phyloP scores from a whole-genome alignment of 1,140 invertebrate species.

The Acromyrmex heyeri region DNA sequence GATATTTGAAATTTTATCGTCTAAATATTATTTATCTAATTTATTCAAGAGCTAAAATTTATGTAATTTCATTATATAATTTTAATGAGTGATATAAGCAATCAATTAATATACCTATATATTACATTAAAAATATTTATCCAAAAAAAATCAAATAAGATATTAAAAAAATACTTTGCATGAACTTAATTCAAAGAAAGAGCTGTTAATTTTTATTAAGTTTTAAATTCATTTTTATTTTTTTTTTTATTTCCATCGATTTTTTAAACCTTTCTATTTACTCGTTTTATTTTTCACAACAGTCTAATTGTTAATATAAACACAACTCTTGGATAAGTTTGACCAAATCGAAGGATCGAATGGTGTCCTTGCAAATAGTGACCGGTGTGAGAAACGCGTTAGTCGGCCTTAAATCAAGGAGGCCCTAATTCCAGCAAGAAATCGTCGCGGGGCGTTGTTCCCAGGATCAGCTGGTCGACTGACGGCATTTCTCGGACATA shows the following conservation, averaged over 20 bases:
- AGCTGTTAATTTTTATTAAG: neutral
- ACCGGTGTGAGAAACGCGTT: constrained; percentile 83
- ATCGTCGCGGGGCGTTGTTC: constrained; percentile 84
- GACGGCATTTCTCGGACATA: constrained; percentile 85
- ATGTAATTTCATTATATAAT: neutral
- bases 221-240: neutral
- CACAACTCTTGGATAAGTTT: constrained; percentile 21
- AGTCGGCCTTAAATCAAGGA: constrained; percentile 85
- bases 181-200: neutral
- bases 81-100: neutral
- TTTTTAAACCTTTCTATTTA: neutral
- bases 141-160: neutral
- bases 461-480: constrained; percentile 86
- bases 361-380: constrained; percentile 63
- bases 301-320: constrained; percentile 30
- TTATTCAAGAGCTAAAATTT: neutral
- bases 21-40: neutral
- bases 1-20: constrained; percentile 44
- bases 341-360: constrained; percentile 55
- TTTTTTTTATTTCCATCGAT: neutral
- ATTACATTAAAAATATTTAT: neutral
- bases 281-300: neutral
- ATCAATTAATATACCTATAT: neutral
- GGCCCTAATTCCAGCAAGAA: constrained; percentile 86
- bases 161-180: neutral